Evolutionary conservation across 2,888 invertebrate genomes (phyloP), one percentile per base, ranked within the genome.

Genomic region (Lithophane leautieri): DNA sequence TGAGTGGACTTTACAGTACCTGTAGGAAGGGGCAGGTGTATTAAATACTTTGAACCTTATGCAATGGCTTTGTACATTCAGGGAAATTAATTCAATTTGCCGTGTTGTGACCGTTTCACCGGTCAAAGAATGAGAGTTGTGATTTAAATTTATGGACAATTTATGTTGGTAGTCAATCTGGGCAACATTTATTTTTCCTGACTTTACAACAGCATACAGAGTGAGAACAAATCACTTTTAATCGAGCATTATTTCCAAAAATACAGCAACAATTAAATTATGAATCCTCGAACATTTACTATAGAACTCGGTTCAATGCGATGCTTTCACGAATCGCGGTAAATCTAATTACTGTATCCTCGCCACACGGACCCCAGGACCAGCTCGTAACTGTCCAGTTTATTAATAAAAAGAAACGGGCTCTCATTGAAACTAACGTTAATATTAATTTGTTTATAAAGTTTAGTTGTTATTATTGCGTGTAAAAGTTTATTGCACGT

Each of bases 401-500:
- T 76, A 79, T 78, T 70, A 72, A 75, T 76, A 82, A 81, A 86
- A 71, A 34, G 34, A 61, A 73, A 75, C 63, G 14, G 68, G n/a
- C 66, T 56, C 62, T 12, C 14, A 47, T n/a, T 65, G 40, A 65
- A 76, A 77, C 69, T 74, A 69, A 69, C 58, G 50, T 71, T 79
- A n/a, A n/a, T 63, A 87, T 84, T 76, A 75, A 84, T 81, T 78
- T 50, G 78, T 80, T 81, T 76, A 75, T 86, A 70, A 79, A 82
- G 47, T 79, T 73, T 65, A 34, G 68, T 76, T 73, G 73, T 85
- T 79, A 76, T 83, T 78, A 78, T 77, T 70, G 65, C 22, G 52
- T 76, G 71, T 80, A 74, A 84, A 86, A 78, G 60, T 79, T 86
- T 70, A 86, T 72, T 42, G 66, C 70, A 69, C 72, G 62, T 81